Conservation (phyloP, 1,140 invertebrate species). For the Drosophila pseudoananassae region DNA sequence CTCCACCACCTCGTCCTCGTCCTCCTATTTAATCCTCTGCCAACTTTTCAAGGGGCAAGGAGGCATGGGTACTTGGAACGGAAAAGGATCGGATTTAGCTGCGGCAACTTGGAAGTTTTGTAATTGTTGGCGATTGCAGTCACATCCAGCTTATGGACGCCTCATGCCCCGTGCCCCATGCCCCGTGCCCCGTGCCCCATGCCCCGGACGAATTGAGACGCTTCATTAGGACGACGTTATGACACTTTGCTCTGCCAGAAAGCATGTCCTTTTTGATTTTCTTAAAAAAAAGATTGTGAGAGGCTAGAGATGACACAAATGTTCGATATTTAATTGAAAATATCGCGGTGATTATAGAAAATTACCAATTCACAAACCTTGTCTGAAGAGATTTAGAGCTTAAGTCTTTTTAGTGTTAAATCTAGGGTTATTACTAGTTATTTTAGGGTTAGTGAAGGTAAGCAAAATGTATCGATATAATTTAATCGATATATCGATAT, state of each 20-base stretch:
- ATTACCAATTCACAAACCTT: too few relatives aligned
- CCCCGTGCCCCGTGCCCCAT: too few relatives aligned
- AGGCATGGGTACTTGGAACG: neutral
- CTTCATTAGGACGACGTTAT: constrained; percentile 74
- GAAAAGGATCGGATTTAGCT: constrained; percentile 29
- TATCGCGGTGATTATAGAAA: too few relatives aligned
- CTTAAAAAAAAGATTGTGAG: neutral
- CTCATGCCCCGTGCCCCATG: too few relatives aligned
- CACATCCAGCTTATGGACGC: constrained; percentile 56
- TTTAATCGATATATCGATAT: too few relatives aligned
- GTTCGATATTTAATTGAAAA: too few relatives aligned
- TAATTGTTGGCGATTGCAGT: constrained; percentile 74
- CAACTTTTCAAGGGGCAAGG: constrained; percentile 14
- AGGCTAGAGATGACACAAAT: neutral
- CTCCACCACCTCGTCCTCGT: neutral
- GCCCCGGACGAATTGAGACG: constrained; percentile 44
- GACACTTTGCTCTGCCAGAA: constrained; percentile 45
- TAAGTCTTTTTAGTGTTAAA: too few relatives aligned
- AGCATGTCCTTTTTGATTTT: neutral
- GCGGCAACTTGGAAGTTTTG: constrained; percentile 71
- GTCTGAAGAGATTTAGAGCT: too few relatives aligned
- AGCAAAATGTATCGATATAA: too few relatives aligned
- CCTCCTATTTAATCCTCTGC: constrained; percentile 25
- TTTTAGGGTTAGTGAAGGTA: too few relatives aligned
- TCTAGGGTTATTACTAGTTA: too few relatives aligned